Evolutionary conservation across 2,888 invertebrate species (phyloP).

Genomic region (Pycnomerus fuliginosus): DNA sequence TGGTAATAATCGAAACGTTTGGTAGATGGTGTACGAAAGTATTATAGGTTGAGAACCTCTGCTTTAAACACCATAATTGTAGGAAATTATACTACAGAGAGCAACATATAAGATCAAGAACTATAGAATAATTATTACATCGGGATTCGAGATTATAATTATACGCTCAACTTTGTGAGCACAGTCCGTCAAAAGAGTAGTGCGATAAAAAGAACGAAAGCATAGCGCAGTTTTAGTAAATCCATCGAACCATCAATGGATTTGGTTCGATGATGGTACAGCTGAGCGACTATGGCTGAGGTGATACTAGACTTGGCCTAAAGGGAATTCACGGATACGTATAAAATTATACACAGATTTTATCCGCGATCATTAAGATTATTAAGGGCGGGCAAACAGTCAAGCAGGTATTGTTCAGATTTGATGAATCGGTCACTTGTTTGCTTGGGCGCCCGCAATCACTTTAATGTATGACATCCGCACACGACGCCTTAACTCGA

Average conservation of each 20-base stretch:
- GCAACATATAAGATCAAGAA: slow-evolving; percentile 46
- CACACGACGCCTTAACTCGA: slow-evolving; percentile 22
- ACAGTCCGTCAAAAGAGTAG: slow-evolving; percentile 42
- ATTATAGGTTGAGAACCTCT: slow-evolving; percentile 41
- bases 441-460: slow-evolving; percentile 47
- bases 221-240: not conserved
- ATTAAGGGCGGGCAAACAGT: slow-evolving; percentile 52
- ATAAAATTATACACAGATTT: slow-evolving; percentile 54
- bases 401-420: slow-evolving; percentile 49
- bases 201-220: slow-evolving; percentile 29
- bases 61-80: slow-evolving; percentile 46
- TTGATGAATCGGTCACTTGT: slow-evolving; percentile 49
- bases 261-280: too few species aligned
- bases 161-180: slow-evolving; percentile 46
- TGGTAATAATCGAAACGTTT: too few species aligned
- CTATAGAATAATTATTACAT: slow-evolving; percentile 51
- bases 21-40: too few species aligned
- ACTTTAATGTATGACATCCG: slow-evolving; percentile 36
- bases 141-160: slow-evolving; percentile 51
- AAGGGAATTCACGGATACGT: slow-evolving; percentile 50
- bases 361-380: slow-evolving; percentile 55
- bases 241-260: slow-evolving; percentile 7
- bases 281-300: slow-evolving; percentile 38
- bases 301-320: slow-evolving; percentile 49
- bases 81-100: slow-evolving; percentile 48